Evolutionary conservation across 2,888 invertebrate genomes (phyloP).

Genomic region (Pristionchus arcanus): DNA sequence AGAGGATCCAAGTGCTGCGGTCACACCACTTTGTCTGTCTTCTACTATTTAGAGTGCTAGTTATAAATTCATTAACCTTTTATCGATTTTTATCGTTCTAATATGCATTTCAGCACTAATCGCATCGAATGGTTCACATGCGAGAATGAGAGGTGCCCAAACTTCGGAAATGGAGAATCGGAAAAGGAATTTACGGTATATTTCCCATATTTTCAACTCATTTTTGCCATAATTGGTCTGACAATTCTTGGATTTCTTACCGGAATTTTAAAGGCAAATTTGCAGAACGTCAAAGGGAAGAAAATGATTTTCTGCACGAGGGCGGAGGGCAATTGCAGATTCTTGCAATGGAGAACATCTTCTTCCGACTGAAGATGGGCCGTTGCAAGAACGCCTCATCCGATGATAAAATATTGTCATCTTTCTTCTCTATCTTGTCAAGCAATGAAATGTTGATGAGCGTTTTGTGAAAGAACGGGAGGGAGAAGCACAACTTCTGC

Average conservation of each 20-base stretch:
- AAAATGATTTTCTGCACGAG: not conserved
- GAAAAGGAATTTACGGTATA: not conserved
- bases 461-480: not conserved
- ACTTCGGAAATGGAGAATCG: not conserved
- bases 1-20: not conserved
- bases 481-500: constrained; percentile 43
- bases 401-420: not conserved
- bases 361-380: not conserved
- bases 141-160: not conserved
- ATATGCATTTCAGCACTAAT: not conserved
- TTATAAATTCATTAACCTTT: not conserved
- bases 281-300: not conserved
- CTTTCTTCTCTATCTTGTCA: not conserved
- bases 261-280: not conserved
- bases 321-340: not conserved
- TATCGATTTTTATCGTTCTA: too few relatives aligned
- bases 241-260: not conserved
- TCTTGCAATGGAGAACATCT: not conserved
- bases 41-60: not conserved
- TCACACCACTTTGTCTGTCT: not conserved
- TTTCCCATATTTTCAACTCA: not conserved
- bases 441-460: not conserved
- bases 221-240: too few relatives aligned
- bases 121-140: not conserved
- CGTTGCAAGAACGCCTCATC: too few relatives aligned